Base-by-base conservation (phyloP, 2,888 invertebrate genomes). In the Holacanthella duospinosa region DNA sequence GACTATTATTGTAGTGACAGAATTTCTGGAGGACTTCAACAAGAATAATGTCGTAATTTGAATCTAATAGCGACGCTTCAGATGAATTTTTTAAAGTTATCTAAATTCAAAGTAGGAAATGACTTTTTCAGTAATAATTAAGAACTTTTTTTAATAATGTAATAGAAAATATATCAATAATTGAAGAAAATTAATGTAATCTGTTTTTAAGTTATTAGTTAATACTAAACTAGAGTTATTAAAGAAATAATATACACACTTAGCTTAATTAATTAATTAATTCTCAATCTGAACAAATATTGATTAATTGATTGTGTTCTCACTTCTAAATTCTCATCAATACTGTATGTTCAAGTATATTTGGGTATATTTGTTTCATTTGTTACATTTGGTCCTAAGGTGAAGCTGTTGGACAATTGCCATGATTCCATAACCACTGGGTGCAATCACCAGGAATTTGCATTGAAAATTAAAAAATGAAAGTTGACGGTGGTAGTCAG, bases 401-500 rank as follows among this genome's bases (percentile, higher is more conserved):
- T 66, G 61, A 3, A 72, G 58, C n/a, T 65, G 66, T 59, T 72
- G 72, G 55, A 70, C 55, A 19, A 72, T 68, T 9, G 67, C 72
- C 66, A 72, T 70, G 25, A 72, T 57, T 16, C 69, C 70, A 58
- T 72, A 66, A 43, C 68, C 68, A 29, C 59, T 57, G 1, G 71
- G 71, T 28, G 71, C 71, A 55, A 60, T 36, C 2, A 65, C 65
- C 19, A 56, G 48, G 57, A 65, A 65, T 54, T 61, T 64, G 55
- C 72, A 72, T 21, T 67, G 64, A 60, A 61, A 71, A 58, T 72
- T 71, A 55, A 60, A 62, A 53, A 72, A 72, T 28, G 68, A 64
- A 1, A 58, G 61, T 43, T 29, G 66, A 64, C n/a, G 62, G 28
- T 58, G 58, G 61, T 70, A 62, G 27, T 69, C 66, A 4, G 64